Conservation (phyloP, 2,888 invertebrate species). For the Xanthorhoe designata region DNA sequence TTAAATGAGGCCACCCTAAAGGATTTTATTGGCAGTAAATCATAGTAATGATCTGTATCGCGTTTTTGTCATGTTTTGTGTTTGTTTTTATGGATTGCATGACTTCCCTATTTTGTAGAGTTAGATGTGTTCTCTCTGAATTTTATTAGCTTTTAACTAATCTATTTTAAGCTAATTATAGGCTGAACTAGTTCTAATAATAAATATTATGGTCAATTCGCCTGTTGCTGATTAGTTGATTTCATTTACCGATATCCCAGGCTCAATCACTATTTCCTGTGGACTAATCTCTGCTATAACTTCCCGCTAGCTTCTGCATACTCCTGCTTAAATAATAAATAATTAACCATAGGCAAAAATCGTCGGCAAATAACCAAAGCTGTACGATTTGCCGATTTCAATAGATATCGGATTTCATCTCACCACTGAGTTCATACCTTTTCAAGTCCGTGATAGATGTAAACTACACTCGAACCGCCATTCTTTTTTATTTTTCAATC, state of each 20-base stretch:
- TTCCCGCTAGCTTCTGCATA: not conserved
- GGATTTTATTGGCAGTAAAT: conserved; percentile 43
- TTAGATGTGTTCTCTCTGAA: not conserved
- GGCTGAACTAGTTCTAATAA: too few relatives aligned
- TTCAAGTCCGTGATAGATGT: conserved; percentile 24
- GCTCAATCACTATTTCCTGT: not conserved
- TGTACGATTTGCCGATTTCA: conserved; percentile 60
- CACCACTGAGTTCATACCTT: conserved; percentile 28
- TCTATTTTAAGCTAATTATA: too few relatives aligned
- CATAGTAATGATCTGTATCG: conserved; percentile 44
- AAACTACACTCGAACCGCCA: conserved; percentile 26
- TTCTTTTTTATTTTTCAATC: conserved; percentile 24
- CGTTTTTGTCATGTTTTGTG: conserved; percentile 28
- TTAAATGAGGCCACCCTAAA: conserved; percentile 46
- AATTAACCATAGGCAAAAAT: not conserved
- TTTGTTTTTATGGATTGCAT: conserved; percentile 34
- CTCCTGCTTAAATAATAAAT: not conserved
- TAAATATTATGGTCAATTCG: too few relatives aligned
- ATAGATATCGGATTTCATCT: conserved; percentile 65
- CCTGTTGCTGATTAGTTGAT: too few relatives aligned
- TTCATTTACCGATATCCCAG: too few relatives aligned
- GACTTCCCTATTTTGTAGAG: conserved; percentile 17
- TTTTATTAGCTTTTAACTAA: too few relatives aligned
- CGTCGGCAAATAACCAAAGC: conserved; percentile 58
- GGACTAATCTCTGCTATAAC: not conserved